phyloP scores from a whole-genome alignment of 2,888 invertebrate genomes.

The Mythimna pallens region DNA sequence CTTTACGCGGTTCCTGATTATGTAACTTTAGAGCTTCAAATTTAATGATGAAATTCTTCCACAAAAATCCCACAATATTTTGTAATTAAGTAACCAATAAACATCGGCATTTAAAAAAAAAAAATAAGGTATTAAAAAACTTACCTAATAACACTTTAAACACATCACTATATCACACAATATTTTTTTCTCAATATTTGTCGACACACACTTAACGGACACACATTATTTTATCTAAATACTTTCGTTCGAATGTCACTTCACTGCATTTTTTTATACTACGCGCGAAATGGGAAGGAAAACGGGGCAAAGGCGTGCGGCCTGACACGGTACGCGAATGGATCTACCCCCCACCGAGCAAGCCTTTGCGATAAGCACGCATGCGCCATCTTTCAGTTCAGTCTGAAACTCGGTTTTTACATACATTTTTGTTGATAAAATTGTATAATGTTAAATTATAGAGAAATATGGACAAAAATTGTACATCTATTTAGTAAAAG shows the following conservation, averaged over 20 bases:
- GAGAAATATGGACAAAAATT: background rate
- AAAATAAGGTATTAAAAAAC: slow-evolving; percentile 27
- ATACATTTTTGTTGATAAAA: slow-evolving; percentile 30
- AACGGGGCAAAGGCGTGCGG: slow-evolving; percentile 60
- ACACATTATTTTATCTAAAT: slow-evolving; percentile 53
- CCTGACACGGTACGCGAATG: slow-evolving; percentile 50
- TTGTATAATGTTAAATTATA: background rate
- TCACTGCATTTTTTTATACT: slow-evolving; percentile 66
- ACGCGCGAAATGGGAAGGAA: slow-evolving; percentile 54
- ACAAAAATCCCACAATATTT: background rate
- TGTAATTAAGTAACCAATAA: background rate
- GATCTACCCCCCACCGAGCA: slow-evolving; percentile 63
- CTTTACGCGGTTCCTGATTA: slow-evolving; percentile 26
- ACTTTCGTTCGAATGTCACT: slow-evolving; percentile 58
- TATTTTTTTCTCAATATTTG: slow-evolving; percentile 37
- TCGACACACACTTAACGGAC: slow-evolving; percentile 49
- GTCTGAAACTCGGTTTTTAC: slow-evolving; percentile 17
- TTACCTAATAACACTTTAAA: slow-evolving; percentile 61
- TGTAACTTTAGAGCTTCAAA: slow-evolving; percentile 28
- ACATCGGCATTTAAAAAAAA: background rate
- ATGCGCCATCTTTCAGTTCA: slow-evolving; percentile 58
- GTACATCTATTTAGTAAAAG: background rate
- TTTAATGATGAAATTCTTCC: fast-evolving
- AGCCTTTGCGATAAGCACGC: slow-evolving; percentile 49
- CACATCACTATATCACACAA: slow-evolving; percentile 63